Evolutionary conservation across 2,888 invertebrate genomes (phyloP), one percentile per base, ranked within the genome.

Genomic region (Rhingia rostrata): DNA sequence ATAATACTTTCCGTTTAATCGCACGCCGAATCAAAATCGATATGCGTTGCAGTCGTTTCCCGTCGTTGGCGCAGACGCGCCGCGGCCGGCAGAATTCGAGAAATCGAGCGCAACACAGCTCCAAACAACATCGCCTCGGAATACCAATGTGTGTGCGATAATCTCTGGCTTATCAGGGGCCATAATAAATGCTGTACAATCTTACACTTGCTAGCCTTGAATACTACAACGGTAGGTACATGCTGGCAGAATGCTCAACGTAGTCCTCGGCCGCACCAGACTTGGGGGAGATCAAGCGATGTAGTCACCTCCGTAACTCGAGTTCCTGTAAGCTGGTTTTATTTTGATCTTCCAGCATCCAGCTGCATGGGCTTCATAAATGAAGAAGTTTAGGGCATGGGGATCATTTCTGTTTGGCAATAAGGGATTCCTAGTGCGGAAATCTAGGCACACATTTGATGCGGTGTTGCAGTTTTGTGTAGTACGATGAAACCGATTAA

Each of bases 181-280:
- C 72, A 85, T 85, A 85, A 85, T 85, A 85, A 85, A 84, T 85
- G 75, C 85, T 72, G 81, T 81, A 81, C 81, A 85, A 81, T 81
- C 85, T 80, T 79, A 85, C 85, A 85, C 85, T 85, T 85, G 85
- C 75, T 85, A 81, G 81, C 85, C 85, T 85, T 85, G 81, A 85
- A 85, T 81, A 81, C 85, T 70, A 77, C 81, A 77, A 72, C 75
- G 61, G 66, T 77, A 54, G 66, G 67, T 81, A 85, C 80, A 77
- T 58, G 81, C 69, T 85, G 74, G 60, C 54, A 77, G 85, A 80
- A 77, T 80, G 75, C 85, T 72, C 33, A 60, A 70, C 70, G 74
- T 60, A 54, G 61, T 64, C 61, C 33, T 43, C 60, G 30, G 64
- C 43, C 53, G 74, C 73, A 69, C 39, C 33, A 14, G 4, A 43